Evolutionary conservation across 2,113 vertebrate species (phyloP), one percentile per base, ranked within the genome.

Genomic region (Raja brachyura): DNA sequence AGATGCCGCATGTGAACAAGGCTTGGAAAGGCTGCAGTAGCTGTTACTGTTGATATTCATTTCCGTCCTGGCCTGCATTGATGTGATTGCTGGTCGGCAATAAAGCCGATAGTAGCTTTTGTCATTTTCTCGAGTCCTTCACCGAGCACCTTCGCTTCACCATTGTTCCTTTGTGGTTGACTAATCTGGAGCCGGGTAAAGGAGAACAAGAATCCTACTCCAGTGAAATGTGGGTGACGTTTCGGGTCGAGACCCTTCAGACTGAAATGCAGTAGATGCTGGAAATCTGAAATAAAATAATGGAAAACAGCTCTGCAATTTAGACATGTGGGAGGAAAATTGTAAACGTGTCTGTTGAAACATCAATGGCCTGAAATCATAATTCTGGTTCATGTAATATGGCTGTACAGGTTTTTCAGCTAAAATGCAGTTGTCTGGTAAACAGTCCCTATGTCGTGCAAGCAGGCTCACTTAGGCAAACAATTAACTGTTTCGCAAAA

Each of bases 91-190:
- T 92, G 8, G 39, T 73, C 73, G 33, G 66, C 73, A 92, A 73
- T 92, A 92, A 92, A 73, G 90, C 33, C 68, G 73, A 73, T 48
- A 73, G 33, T 22, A 92, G 33, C 68, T 92, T 48, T 48, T 73
- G 90, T 92, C 90, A 92, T 92, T 92, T 92, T 92, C 66, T 92
- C 66, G 73, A 92, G 90, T 92, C 33, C 33, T 92, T 92, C 54
- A 92, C 33, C 73, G 22, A 73, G 73, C 90, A 92, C 90, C 90
- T 92, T 92, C 66, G 73, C 66, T 92, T 92, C 73, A 92, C 73
- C 68, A 92, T 92, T 73, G 8, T 92, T 66, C 66, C 68, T 92
- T 59, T 88, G 63, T 73, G n/a, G 48, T 73, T 73, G 90, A 48
- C 66, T 92, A 73, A 54, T 73, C 68, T 92, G 31, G 33, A 20